Evolutionary conservation across 2,797 vertebrate genomes (phyloP), one percentile per base, ranked within the genome.

Genomic region (Helicolenus hilgendorfi): DNA sequence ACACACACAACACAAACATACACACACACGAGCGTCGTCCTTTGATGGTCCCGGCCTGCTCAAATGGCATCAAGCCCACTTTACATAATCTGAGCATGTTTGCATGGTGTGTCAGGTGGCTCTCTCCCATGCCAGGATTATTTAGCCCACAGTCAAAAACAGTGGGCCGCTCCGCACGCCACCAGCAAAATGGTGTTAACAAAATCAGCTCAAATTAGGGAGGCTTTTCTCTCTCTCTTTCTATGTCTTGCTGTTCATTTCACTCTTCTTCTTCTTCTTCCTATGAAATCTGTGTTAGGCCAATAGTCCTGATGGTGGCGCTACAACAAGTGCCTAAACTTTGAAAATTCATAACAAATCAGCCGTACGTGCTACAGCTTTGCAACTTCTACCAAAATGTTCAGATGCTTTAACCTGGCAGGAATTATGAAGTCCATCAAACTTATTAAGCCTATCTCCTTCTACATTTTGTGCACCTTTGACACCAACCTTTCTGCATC

Each of bases 41-140:
- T 77, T 70, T 81, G 56, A 82, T 74, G 59, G 68, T 68, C 60
- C 41, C 36, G 22, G 38, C 56, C 63, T 71, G 60, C 85, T 87
- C 56, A 79, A 83, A 88, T 83, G 78, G 77, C 86, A 84, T 76
- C 81, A 80, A 35, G 68, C 71, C 76, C 83, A 65, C 72, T 96
- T 96, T 94, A 92, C 87, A 94, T 96, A 93, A 93, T 89, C 94
- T 83, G 83, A 67, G 18, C 88, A 83, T 93, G 90, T 95, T 95
- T 95, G 88, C 93, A 92, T 92, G 78, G 18, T 79, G 81, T 72
- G 92, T 89, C 91, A 83, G 83, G 85, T 94, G 85, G 83, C 74
- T 75, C 31, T 38, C 77, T 72, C 71, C 10, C 72, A 72, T 90
- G 91, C 79, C 86, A 88, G 79, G 88, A 92, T 91, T 91, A 92